A percentile compares a stretch with the other conserved stretches of the same genome.
phyloP scores from a whole-genome alignment of 1,140 invertebrate genomes.

The Eueides isabella region DNA sequence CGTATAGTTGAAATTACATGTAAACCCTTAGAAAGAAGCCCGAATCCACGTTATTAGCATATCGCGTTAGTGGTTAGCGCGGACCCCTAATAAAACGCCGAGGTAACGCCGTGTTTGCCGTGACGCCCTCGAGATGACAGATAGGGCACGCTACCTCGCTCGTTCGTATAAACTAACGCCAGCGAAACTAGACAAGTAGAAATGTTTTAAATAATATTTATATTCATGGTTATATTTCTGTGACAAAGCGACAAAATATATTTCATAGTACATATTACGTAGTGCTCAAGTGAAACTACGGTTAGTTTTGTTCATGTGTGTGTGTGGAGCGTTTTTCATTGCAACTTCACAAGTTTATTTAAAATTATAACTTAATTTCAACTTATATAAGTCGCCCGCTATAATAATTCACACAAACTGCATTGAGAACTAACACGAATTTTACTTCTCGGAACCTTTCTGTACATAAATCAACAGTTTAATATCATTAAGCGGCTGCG shows the following conservation, averaged over 20 bases:
- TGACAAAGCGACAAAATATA: neutral
- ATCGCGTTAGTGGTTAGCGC: conserved; percentile 63
- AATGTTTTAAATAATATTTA: conserved; percentile 31
- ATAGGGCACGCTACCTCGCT: conserved; percentile 66
- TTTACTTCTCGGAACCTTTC: conserved; percentile 39
- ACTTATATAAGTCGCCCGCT: conserved; percentile 11
- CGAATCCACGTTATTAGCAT: conserved; percentile 59
- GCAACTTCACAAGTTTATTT: neutral
- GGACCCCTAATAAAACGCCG: conserved; percentile 73
- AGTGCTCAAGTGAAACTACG: neutral
- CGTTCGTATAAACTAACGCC: conserved; percentile 35
- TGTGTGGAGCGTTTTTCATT: neutral
- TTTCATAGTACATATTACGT: neutral
- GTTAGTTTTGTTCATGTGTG: neutral
- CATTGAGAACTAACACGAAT: conserved; percentile 43
- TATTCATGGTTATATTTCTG: conserved; percentile 7
- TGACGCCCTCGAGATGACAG: conserved; percentile 68
- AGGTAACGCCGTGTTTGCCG: conserved; percentile 74
- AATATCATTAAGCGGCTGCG: conserved; percentile 72
- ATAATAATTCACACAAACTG: conserved; percentile 34
- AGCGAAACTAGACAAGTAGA: conserved; percentile 34
- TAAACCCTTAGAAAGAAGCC: conserved; percentile 40
- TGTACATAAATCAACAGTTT: conserved; percentile 74
- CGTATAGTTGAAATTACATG: neutral
- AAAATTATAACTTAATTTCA: conserved; percentile 12